Base-by-base conservation (phyloP, 2,113 vertebrate genomes). In the Dunckerocampus dactyliophorus region DNA sequence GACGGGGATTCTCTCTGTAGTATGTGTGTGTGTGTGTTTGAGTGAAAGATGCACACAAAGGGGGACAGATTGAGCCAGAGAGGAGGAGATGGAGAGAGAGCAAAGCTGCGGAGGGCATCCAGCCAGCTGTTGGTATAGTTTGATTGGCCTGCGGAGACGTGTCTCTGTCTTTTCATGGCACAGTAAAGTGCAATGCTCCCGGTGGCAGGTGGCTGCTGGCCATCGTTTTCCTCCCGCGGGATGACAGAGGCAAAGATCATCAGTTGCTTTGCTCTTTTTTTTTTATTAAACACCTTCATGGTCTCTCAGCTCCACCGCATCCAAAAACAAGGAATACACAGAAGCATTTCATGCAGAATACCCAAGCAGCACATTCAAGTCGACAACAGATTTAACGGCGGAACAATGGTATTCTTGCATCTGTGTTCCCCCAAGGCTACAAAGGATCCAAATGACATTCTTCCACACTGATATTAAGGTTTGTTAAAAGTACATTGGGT, bases 91-190 rank as follows among this genome's bases (percentile, higher is more conserved):
- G 46, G 71, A 82, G 63, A 67, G 72, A 62, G 75, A 79, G 79
- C 43, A 50, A 83, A 87, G 88, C 82, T 74, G 78, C 59, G 72
- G 71, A 76, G 74, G 84, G 85, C 91, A 90, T 86, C 80, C 85
- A 85, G 88, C 92, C 92, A 93, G 92, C 91, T 94, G 93, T 81
- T 92, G 70, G 80, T 82, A 80, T 70, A 82, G 60, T 82, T 85
- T 85, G 86, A 88, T 88, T 90, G 88, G 85, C 79, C 88, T 85
- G 82, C 67, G 61, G 88, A 89, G 90, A 91, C 57, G 65, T 63
- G 68, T 77, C 85, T 83, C 84, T 83, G 84, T 84, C 77, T 87
- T 84, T 89, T 89, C 84, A 84, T 78, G 83, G 80, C 85, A 75
- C 75, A 78, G 80, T 85, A 88, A 85, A 87, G 81, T 72, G 74